phyloP scores from a whole-genome alignment of 2,113 vertebrate species.

The Aythya baeri region DNA sequence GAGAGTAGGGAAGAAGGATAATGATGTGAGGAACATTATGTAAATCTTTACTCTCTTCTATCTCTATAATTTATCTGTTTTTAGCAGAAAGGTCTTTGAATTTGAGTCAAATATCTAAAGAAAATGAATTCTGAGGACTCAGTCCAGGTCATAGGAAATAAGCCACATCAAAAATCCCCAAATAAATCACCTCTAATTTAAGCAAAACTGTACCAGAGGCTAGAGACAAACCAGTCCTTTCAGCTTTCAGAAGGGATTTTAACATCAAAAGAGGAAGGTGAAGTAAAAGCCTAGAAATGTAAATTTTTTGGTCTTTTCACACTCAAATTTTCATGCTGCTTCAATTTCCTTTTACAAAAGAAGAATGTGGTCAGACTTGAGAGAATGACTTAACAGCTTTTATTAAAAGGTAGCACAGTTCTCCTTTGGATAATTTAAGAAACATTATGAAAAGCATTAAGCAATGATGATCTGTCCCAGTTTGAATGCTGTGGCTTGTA shows the following conservation, averaged over 20 bases:
- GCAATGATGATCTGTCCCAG: neutral
- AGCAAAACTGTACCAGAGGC: conserved; percentile 14
- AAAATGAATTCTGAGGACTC: neutral
- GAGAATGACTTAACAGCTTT: conserved; percentile 28
- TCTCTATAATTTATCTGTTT: neutral
- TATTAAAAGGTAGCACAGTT: neutral
- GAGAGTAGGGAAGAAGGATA: neutral
- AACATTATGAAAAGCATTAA: neutral
- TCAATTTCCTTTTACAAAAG: conserved; percentile 29
- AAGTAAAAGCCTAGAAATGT: conserved; percentile 36
- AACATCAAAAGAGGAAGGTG: conserved; percentile 21
- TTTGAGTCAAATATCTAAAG: conserved; percentile 2
- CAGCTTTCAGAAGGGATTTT: conserved; percentile 29
- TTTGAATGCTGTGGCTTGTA: neutral
- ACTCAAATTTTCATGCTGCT: conserved; percentile 30
- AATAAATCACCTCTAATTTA: conserved; percentile 57
- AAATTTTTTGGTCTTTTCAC: conserved; percentile 36
- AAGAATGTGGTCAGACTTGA: neutral
- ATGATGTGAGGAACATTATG: neutral
- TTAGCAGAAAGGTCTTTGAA: conserved; percentile 15
- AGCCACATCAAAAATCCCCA: conserved; percentile 24
- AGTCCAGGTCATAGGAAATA: conserved; percentile 14
- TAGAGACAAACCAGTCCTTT: conserved; percentile 54
- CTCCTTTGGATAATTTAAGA: neutral
- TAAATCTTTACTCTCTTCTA: neutral